Conservation (phyloP, 2,888 invertebrate genomes). For the Mythimna impura region DNA sequence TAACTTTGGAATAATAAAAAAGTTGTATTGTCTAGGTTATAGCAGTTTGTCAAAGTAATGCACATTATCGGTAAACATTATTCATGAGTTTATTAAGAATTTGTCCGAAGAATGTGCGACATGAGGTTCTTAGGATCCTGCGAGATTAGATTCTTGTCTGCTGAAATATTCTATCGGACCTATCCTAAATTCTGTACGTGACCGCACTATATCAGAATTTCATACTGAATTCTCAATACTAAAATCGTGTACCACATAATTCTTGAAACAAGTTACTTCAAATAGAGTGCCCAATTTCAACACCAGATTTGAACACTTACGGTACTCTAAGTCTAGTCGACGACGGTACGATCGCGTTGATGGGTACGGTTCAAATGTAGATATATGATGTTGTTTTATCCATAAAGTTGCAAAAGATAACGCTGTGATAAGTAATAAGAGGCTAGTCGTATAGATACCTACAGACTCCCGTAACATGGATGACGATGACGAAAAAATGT, state of each 20-base stretch:
- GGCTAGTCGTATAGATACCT: no score
- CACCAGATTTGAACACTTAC: background rate
- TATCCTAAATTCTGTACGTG: constrained; percentile 37
- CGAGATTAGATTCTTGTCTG: constrained; percentile 35
- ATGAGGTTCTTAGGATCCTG: constrained; percentile 2
- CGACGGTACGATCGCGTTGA: no score
- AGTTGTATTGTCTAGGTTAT: background rate
- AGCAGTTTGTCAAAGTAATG: background rate
- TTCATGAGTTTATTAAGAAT: constrained; percentile 16
- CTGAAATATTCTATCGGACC: constrained; percentile 35
- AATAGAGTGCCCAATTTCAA: constrained; percentile 3
- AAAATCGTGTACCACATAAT: background rate
- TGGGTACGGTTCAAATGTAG: no score
- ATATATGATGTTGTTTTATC: no score
- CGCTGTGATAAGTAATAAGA: no score
- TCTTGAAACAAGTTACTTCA: background rate
- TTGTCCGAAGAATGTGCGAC: constrained; percentile 8
- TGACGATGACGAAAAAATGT: no score
- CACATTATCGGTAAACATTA: background rate
- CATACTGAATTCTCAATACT: constrained; percentile 7
- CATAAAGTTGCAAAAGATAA: no score
- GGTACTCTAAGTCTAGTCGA: no score
- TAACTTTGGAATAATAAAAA: background rate
- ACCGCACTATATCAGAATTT: constrained; percentile 27
- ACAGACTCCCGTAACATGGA: no score